phyloP scores from a whole-genome alignment of 2,888 invertebrate genomes.

The Deilephila porcellus region DNA sequence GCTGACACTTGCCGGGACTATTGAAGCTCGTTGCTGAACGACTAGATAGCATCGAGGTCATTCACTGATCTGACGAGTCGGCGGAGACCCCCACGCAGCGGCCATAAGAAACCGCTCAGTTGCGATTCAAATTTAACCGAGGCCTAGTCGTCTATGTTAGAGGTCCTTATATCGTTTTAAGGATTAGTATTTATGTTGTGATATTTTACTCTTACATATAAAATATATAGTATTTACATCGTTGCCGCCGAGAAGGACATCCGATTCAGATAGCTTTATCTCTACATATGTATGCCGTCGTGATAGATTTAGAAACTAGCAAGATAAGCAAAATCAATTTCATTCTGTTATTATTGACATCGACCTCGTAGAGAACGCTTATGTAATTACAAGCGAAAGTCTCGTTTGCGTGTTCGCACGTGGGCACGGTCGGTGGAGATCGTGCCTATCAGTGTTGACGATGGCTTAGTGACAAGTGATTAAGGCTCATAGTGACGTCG shows the following conservation, averaged over 20 bases:
- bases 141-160: constrained; percentile 47
- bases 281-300: constrained; percentile 54
- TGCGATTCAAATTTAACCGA: constrained; percentile 57
- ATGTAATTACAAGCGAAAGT: constrained; percentile 50
- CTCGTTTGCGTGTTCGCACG: constrained; percentile 41
- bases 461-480: constrained; percentile 34
- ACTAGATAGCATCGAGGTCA: constrained; percentile 75
- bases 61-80: constrained; percentile 71
- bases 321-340: constrained; percentile 43
- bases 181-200: constrained; percentile 45
- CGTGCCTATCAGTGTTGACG: constrained; percentile 42
- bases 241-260: constrained; percentile 63
- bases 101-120: constrained; percentile 49
- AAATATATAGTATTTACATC: constrained; percentile 49
- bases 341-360: constrained; percentile 52
- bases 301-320: constrained; percentile 46
- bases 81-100: constrained; percentile 53
- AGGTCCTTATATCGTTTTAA: constrained; percentile 36
- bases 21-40: constrained; percentile 55
- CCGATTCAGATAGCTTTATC: constrained; percentile 65
- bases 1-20: constrained; percentile 59
- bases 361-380: constrained; percentile 45
- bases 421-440: not conserved
- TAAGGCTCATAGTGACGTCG: not conserved
- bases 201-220: constrained; percentile 49